Conservation (phyloP, 2,888 invertebrate genomes). For the Leptinotarsa haldemani region DNA sequence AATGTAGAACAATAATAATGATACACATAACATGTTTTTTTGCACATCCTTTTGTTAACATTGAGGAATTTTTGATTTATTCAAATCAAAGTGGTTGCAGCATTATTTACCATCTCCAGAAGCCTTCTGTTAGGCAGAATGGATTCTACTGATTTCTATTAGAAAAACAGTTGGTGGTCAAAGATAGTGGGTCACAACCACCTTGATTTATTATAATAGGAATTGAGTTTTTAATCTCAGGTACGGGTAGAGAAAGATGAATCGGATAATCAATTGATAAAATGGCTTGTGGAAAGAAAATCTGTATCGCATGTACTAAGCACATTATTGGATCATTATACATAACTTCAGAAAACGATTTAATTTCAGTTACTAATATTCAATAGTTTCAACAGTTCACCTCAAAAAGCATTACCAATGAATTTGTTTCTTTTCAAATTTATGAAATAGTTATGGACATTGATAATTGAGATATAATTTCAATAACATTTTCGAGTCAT, state of each 20-base stretch:
- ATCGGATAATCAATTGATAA: constrained; percentile 1
- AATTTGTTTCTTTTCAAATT: no score
- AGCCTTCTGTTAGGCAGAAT: not conserved
- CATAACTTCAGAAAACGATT: not conserved
- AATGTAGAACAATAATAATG: constrained; percentile 39
- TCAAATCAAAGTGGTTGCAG: constrained; percentile 43
- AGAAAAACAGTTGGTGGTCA: constrained; percentile 16
- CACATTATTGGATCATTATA: not conserved
- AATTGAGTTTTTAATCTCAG: constrained; percentile 56
- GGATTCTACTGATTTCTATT: constrained; percentile 9
- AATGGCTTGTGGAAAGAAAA: constrained; percentile 1
- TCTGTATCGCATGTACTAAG: not conserved
- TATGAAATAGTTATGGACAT: no score
- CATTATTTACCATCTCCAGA: constrained; percentile 5
- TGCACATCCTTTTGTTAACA: constrained; percentile 19
- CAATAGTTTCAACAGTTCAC: no score
- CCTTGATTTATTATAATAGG: constrained; percentile 38
- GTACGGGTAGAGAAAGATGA: constrained; percentile 62
- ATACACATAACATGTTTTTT: constrained; percentile 19
- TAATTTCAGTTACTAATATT: not conserved
- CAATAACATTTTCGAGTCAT: no score
- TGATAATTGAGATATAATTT: no score
- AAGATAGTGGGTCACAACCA: constrained; percentile 33
- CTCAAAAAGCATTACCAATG: no score
- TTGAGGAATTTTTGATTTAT: not conserved